Evolutionary conservation across 1,140 invertebrate species (phyloP).

Genomic region (Idris sp.): DNA sequence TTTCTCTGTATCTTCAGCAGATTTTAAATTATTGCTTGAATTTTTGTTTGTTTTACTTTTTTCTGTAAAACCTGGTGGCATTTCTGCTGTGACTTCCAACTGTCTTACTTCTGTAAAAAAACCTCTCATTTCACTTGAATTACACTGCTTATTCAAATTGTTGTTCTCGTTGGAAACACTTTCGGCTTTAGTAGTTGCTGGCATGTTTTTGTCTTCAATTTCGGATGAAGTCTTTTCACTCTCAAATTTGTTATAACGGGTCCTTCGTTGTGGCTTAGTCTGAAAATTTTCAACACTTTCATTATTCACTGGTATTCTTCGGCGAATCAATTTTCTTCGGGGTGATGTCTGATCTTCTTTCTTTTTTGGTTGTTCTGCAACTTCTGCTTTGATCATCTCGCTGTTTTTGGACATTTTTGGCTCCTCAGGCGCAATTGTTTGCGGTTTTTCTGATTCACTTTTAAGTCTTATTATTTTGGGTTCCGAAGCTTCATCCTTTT

Average conservation of each 20-base stretch:
- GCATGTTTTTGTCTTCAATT: not conserved
- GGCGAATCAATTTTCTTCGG: constrained; percentile 22
- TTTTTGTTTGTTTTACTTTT: not conserved
- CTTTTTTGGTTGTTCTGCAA: constrained; percentile 12
- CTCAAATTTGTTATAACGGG: not conserved
- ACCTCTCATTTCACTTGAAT: too few relatives aligned
- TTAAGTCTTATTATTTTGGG: too few relatives aligned
- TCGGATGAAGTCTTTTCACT: not conserved
- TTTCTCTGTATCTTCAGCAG: not conserved
- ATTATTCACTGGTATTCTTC: constrained; percentile 1
- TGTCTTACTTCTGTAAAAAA: too few relatives aligned
- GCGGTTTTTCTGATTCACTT: too few relatives aligned
- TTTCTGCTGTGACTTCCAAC: too few relatives aligned
- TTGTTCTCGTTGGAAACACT: constrained; percentile 12
- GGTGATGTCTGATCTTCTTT: not conserved
- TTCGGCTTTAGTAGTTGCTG: not conserved
- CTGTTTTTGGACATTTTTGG: not conserved
- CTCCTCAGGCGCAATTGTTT: too few relatives aligned
- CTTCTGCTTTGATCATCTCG: too few relatives aligned
- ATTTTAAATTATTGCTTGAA: not conserved
- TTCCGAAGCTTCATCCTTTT: too few relatives aligned
- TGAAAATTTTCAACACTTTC: too few relatives aligned
- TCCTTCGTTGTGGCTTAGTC: too few relatives aligned
- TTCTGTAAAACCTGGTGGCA: too few relatives aligned
- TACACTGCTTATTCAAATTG: constrained; percentile 2